Evolutionary conservation across 2,797 vertebrate species (phyloP), one percentile per base, ranked within the genome.

Genomic region (Alcedo quadribrachys): DNA sequence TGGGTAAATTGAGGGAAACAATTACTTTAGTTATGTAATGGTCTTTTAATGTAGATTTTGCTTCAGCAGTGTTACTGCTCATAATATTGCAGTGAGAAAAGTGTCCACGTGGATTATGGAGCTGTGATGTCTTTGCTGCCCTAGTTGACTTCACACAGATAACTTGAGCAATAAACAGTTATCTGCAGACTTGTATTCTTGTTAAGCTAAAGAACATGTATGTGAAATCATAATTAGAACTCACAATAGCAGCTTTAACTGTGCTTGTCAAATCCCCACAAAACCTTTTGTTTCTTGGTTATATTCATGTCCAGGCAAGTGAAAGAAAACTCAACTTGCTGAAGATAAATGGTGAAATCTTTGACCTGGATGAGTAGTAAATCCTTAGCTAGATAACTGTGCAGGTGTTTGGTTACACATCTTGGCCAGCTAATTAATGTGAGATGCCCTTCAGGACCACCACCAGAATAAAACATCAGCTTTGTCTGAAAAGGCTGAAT

Each of bases 261-360:
- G 20, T 45, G 18, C 69, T 67, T 89, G 71, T 91, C 74, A 73
- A 70, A 62, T 58, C 24, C 67, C 33, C 45, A 63, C 25, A 78
- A 83, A 93, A n/a, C 21, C 30, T 87, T 90, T 92, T 89, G 65
- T 82, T 91, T 80, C 32, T 76, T 69, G 8, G 25, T 71, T 87
- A n/a, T 75, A 74, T 80, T 95, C 90, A 89, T 92, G 92, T 89
- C 81, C 65, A 74, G 74, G 50, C 83, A 96, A 93, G 87, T 90
- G 87, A 87, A 93, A 87, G 70, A 55, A 80, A 88, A 68, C 45
- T 60, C 22, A 58, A 3, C 15, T 77, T 87, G 73, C 35, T 67
- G 37, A 70, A 83, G 83, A 91, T 84, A 91, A 92, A 89, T 87
- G 63, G 28, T 81, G 77, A 70, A 78, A 46, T 85, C 88, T 91